Evolutionary conservation across 2,888 invertebrate species (phyloP).

Genomic region (Ophion ventricosus): DNA sequence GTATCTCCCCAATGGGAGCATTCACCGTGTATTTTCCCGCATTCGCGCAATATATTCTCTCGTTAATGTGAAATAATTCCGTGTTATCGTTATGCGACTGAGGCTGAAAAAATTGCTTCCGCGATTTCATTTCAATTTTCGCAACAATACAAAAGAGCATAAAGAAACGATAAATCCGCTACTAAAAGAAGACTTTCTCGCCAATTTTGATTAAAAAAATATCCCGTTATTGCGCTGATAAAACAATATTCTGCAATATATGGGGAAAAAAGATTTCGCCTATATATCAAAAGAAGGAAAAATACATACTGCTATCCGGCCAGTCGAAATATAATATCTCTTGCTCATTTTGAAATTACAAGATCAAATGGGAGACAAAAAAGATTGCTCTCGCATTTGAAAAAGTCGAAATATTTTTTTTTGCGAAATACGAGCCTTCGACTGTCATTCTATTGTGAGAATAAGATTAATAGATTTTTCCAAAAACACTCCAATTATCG

Average conservation of each 20-base stretch:
- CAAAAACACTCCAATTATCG: background rate
- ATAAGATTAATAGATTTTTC: background rate
- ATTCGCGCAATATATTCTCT: conserved; percentile 37
- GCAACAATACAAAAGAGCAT: background rate
- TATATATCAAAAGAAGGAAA: no score
- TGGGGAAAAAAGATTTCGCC: no score
- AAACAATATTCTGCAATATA: no score
- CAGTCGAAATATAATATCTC: no score
- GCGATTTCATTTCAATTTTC: background rate
- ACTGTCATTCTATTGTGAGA: background rate
- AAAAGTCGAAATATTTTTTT: background rate
- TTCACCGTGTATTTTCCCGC: conserved; percentile 27
- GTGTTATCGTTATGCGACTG: background rate
- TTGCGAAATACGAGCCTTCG: background rate
- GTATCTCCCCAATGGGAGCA: conserved; percentile 34
- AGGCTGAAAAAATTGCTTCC: background rate
- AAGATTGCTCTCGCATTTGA: background rate
- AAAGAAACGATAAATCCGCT: background rate
- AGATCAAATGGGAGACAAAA: background rate
- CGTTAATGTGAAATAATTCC: background rate
- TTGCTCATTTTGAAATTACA: no score
- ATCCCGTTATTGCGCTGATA: background rate
- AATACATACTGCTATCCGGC: no score
- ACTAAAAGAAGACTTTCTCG: background rate
- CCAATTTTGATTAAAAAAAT: background rate